Conservation (phyloP, 2,888 invertebrate species). For the Thysanoteuthis rhombus region DNA sequence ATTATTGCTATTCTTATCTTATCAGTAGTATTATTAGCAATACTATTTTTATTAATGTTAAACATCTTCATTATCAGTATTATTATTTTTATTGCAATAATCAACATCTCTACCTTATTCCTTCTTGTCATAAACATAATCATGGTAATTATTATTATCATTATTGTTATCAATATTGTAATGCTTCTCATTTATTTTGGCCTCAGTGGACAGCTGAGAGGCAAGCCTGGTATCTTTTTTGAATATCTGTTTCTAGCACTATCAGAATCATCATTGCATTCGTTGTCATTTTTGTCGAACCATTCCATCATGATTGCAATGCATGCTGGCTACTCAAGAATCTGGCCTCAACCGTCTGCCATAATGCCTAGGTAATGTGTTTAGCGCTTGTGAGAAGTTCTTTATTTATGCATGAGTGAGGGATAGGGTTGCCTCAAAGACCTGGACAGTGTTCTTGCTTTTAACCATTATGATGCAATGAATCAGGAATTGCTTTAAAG, state of each 20-base stretch:
- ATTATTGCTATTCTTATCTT: no score
- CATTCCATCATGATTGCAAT: not conserved
- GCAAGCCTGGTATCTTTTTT: not conserved
- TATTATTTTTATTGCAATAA: no score
- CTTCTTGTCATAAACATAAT: no score
- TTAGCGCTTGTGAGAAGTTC: not conserved
- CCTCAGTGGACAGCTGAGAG: not conserved
- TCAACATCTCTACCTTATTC: no score
- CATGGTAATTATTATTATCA: not conserved
- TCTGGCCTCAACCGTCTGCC: not conserved
- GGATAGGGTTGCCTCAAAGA: not conserved
- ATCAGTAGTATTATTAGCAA: no score
- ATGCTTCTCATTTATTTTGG: not conserved
- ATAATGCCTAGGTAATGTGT: not conserved
- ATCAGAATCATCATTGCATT: not conserved
- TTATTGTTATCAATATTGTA: not conserved
- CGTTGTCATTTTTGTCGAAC: slow-evolving; percentile 12
- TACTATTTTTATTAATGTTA: no score
- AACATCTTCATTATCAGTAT: no score
- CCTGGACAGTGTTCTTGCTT: not conserved
- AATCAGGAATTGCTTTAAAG: not conserved
- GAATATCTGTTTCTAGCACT: not conserved
- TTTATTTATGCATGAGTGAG: not conserved
- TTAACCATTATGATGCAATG: not conserved
- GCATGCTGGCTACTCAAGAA: no score